A percentile compares a stretch with the other conserved stretches of the same genome.
These are phyloP conservation scores for Tyrophagus putrescentiae DNA, from an alignment of 1,140 invertebrate species.

Conservation along the genomic window DNA sequence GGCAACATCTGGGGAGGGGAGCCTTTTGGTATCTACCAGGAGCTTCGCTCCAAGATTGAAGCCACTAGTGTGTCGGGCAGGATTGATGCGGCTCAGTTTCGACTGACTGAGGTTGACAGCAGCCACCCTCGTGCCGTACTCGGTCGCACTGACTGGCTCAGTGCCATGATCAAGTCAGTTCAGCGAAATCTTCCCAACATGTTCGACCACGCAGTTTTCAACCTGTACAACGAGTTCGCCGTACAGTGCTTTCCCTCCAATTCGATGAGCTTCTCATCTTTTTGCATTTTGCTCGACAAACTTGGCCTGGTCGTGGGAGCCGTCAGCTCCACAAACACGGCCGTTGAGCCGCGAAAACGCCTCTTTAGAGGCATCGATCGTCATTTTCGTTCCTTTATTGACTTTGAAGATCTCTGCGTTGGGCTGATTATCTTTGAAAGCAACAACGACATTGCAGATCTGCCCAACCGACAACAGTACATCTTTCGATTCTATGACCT, in stretches of 20 bases:
- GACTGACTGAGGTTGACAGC: not conserved
- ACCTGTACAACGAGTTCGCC: constrained; percentile 7
- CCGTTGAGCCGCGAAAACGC: not conserved
- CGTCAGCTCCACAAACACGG: not conserved
- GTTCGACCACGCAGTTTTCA: not conserved
- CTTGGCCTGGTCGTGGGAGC: not conserved
- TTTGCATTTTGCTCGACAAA: not conserved
- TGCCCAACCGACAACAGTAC: not conserved
- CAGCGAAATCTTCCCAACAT: not conserved
- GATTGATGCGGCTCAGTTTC: not conserved
- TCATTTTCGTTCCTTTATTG: not conserved
- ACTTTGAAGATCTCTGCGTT: not conserved
- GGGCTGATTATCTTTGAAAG: not conserved
- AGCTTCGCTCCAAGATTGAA: not conserved
- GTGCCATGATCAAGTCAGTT: not conserved
- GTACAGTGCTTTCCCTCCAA: constrained; percentile 4
- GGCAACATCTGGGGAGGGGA: constrained; percentile 7
- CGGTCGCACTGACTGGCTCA: not conserved
- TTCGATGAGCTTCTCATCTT: not conserved
- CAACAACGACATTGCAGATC: not conserved
- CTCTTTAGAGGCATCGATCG: not conserved
- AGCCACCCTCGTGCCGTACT: not conserved
- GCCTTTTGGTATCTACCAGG: not conserved
- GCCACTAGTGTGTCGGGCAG: not conserved
- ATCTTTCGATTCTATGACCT: not conserved